These are phyloP conservation scores for Glyphotaelius pellucidus DNA, from an alignment of 2,888 invertebrate genomes.

Conservation along the genomic window DNA sequence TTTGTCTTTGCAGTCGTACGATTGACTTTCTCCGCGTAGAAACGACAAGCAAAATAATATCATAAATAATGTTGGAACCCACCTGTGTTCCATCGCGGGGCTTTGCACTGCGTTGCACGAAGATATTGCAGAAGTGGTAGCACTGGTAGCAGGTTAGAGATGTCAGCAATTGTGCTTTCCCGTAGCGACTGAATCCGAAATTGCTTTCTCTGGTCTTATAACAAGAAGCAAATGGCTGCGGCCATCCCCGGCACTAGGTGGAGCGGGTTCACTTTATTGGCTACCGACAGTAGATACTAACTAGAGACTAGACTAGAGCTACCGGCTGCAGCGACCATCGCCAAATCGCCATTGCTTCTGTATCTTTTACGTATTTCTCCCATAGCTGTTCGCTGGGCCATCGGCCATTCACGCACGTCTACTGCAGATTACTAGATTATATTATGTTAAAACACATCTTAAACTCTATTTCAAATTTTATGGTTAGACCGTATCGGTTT, in stretches of 20 bases:
- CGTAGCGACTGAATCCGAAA: slow-evolving; percentile 57
- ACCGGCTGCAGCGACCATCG: neutral
- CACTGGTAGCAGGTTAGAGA: slow-evolving; percentile 42
- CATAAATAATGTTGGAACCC: slow-evolving; percentile 47
- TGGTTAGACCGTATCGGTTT: no score
- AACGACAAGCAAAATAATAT: slow-evolving; percentile 51
- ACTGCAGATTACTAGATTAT: neutral
- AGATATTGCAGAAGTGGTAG: slow-evolving; percentile 11
- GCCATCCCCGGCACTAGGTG: slow-evolving; percentile 54
- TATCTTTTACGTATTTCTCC: no score
- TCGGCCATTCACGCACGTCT: slow-evolving; percentile 18
- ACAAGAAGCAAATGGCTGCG: slow-evolving; percentile 53
- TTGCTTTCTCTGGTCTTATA: slow-evolving; percentile 65
- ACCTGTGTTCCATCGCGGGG: slow-evolving; percentile 59
- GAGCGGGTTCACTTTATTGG: neutral
- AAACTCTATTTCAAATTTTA: no score
- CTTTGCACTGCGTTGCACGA: slow-evolving; percentile 38
- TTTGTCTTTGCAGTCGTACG: neutral
- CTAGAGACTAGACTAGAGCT: neutral
- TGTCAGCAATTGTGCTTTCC: slow-evolving; percentile 56
- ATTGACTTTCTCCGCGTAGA: slow-evolving; percentile 55
- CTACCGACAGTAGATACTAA: neutral
- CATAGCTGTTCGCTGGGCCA: neutral
- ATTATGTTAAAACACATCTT: neutral
- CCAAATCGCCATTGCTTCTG: neutral